Evolutionary conservation across 2,113 vertebrate species (phyloP), one percentile per base, ranked within the genome.

Genomic region (Rissa tridactyla): DNA sequence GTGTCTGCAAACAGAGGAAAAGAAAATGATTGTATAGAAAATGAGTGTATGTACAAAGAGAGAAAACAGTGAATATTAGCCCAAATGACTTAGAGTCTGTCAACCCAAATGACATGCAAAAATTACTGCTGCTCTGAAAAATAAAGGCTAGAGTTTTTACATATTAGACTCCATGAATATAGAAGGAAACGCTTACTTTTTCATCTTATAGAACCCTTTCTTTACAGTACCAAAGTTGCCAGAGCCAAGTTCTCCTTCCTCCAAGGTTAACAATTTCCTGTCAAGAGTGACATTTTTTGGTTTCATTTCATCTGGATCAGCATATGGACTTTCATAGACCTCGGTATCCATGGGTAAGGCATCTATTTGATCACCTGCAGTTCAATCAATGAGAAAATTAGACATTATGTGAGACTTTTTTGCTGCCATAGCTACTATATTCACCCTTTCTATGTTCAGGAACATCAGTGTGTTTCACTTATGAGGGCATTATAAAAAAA

Each of bases 181-280:
- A 83, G 58, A 80, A 90, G 15, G 27, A 32, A 46, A 51, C 8
- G 90, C 99, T 97, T 97, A 99, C 99, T 99, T 99, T 88, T 98
- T 99, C 98, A 99, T 99, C 77, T 97, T 98, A 97, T 99, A 99
- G 91, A 97, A 97, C 32, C 99, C 99, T 95, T 98, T 99, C 54
- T 99, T 99, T 89, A 99, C 99, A 9, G 99, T 99, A 30, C 99
- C 99, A 60, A 99, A 99, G 97, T 99, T 99, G 13, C 99, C 99
- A 42, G 99, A 99, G 26, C 99, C 99, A 94, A 99, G 98, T 83
- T 99, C 99, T n/a, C 97, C 98, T 13, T 99, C 99, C 66, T 99
- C 99, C 91, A 99, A 89, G 25, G 96, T 97, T 69, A 99, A 98
- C 64, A 99, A 97, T 12, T 77, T 98, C 13, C 98, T 98, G 64